Evolutionary conservation across 1,140 invertebrate genomes (phyloP), one percentile per base, ranked within the genome.

Genomic region (Sycophaga agraensis): DNA sequence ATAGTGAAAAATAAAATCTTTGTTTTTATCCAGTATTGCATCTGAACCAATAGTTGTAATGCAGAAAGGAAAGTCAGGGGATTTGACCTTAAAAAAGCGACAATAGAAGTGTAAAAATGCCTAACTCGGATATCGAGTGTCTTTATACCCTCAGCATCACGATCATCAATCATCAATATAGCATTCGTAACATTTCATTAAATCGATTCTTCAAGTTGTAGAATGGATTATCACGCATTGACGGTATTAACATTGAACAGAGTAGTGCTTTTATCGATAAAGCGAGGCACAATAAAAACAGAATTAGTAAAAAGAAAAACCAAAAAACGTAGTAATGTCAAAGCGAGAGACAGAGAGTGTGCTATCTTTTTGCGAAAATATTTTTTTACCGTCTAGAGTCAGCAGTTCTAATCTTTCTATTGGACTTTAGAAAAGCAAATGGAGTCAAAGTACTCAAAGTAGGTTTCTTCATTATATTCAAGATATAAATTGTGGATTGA

Each of bases 361-460:
- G 49, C 43, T 64, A 64, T 63, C 62, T 61, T 69, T 69, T 68
- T 68, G 63, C 68, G 53, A 59, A 64, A 72, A 69, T 78, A 78
- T 78, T 77, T 78, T 77, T 78, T 76, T 77, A 77, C 73, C 65
- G 61, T 74, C 68, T 74, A 74, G 68, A 65, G 57, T 65, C 64
- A 65, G 48, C 63, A 35, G 37, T 35, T 42, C 34, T 12, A 46
- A 54, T 53, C 39, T 43, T 51, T 59, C 48, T 60, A 54, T 54
- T 26, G 26, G n/a, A 48, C 37, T 55, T 54, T 61, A 61, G 31
- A 21, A 26, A 39, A 54, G 6, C 49, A n/a, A 35, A 24, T 35
- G 51, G 21, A 50, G 8, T 50, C 17, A 8, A 59, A 31, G 14
- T n/a, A 42, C 21, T 59, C 7, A 11, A 58, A 14, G 22, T 58